Evolutionary conservation across 2,113 vertebrate genomes (phyloP), one percentile per base, ranked within the genome.

Genomic region (Papio anubis): DNA sequence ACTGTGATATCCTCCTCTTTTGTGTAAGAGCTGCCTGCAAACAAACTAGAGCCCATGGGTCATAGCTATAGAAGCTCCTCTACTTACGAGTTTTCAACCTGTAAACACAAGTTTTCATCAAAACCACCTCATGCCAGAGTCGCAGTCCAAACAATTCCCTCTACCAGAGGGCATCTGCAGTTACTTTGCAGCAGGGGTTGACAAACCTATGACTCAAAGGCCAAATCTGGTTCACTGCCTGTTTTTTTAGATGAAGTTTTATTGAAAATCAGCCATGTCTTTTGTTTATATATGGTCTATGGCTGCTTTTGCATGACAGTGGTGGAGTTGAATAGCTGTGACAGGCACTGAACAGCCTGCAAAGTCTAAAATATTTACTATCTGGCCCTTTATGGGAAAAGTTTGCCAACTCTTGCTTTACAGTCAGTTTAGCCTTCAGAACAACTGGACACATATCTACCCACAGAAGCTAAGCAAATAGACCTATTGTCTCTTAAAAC

Each of bases 191-290:
- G 20, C n/a, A 68, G 13, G 45, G 21, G n/a, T 50, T 18, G 6
- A 27, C 21, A 80, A 68, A 82, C 23, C 61, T 45, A 43, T 73
- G 30, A 50, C 32, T 30, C 50, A 50, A 7, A 16, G 48, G 61
- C 78, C 50, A 76, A 81, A 70, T 52, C 50, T 50, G 68, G 27
- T 32, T 52, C 30, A 64, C 27, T 3, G 14, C 18, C 78, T 76
- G 18, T 64, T 72, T 79, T 92, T 61, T 30, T 52, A 81, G 72
- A 88, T 64, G 79, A 95, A 85, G 84, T 88, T 88, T 89, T 64
- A 92, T 72, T 92, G 89, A 35, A 61, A 70, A 78, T 50, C 50
- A 94, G 61, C 50, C n/a, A 89, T 32, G 21, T 23, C n/a, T n/a
- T 45, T 64, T 55, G n/a, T 25, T 30, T 32, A 23, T 32, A 64